phyloP scores from a whole-genome alignment of 1,140 invertebrate species.

The Drosophila ogumai region DNA sequence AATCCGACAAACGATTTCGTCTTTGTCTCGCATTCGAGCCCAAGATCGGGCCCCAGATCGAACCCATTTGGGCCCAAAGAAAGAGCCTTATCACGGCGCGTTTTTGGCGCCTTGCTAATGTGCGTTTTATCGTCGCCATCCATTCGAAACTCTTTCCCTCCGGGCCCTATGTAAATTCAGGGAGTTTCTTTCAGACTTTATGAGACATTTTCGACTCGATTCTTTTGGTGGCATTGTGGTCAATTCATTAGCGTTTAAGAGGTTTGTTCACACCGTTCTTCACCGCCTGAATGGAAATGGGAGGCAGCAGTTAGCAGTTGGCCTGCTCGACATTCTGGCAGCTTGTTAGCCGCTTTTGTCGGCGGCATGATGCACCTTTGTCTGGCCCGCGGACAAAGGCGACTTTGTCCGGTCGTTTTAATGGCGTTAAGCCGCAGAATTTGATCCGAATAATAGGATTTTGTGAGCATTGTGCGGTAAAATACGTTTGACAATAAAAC shows the following conservation, averaged over 20 bases:
- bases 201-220: slow-evolving; percentile 46
- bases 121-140: slow-evolving; percentile 69
- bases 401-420: slow-evolving; percentile 18
- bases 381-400: slow-evolving; percentile 8
- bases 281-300: slow-evolving; percentile 20
- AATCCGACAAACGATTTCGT: slow-evolving; percentile 56
- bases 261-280: slow-evolving; percentile 72
- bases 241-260: slow-evolving; percentile 79
- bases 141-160: slow-evolving; percentile 16
- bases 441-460: slow-evolving; percentile 18
- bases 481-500: slow-evolving; percentile 21
- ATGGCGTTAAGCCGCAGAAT: slow-evolving; percentile 26
- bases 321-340: slow-evolving; percentile 42
- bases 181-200: slow-evolving; percentile 64
- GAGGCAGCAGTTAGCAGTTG: slow-evolving; percentile 39
- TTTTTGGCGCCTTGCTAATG: slow-evolving; percentile 81
- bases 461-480: slow-evolving; percentile 16
- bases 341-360: slow-evolving; percentile 54
- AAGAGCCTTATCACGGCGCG: slow-evolving; percentile 61
- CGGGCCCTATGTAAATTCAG: slow-evolving; percentile 65
- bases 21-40: slow-evolving; percentile 41
- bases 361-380: slow-evolving; percentile 9
- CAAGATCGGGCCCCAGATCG: slow-evolving; percentile 42
- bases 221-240: slow-evolving; percentile 44
- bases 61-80: slow-evolving; percentile 49